A percentile compares a stretch with the other conserved stretches of the same genome.
Evolutionary conservation across 2,113 vertebrate species (phyloP).

Genomic region (Engraulis encrasicolus): DNA sequence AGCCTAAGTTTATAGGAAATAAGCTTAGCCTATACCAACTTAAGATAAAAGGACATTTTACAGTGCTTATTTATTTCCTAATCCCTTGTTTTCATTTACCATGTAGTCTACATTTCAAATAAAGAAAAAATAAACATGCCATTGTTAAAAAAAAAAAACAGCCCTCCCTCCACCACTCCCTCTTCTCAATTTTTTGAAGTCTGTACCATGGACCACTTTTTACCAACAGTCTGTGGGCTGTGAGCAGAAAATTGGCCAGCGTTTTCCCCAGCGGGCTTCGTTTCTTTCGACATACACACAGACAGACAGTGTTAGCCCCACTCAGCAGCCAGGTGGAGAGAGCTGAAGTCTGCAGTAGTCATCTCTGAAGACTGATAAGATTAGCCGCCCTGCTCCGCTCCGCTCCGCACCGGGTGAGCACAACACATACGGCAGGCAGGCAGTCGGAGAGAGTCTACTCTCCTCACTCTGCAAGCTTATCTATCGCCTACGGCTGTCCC

Average conservation of each 20-base stretch:
- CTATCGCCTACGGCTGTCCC: background rate
- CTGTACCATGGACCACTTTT: too few species aligned
- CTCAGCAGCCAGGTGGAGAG: background rate
- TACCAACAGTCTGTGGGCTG: background rate
- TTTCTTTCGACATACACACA: too few species aligned
- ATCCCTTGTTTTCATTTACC: too few species aligned
- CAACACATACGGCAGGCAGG: background rate
- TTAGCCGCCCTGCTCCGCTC: constrained; percentile 23
- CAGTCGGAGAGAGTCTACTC: background rate
- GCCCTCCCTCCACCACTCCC: too few species aligned
- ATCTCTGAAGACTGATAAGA: constrained; percentile 11
- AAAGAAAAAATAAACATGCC: too few species aligned
- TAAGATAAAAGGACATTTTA: too few species aligned
- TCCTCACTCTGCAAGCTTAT: background rate
- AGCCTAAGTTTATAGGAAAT: too few species aligned
- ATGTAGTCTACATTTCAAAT: too few species aligned
- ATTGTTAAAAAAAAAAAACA: too few species aligned
- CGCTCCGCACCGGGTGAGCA: background rate
- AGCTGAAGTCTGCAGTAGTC: background rate
- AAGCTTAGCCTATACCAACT: too few species aligned
- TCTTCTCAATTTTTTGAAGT: too few species aligned
- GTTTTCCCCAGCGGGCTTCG: background rate
- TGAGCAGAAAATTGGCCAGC: background rate
- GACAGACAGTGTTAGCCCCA: background rate
- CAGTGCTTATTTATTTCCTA: too few species aligned